Evolutionary conservation across 2,888 invertebrate species (phyloP), one percentile per base, ranked within the genome.

Genomic region (Xestia c-nigrum): DNA sequence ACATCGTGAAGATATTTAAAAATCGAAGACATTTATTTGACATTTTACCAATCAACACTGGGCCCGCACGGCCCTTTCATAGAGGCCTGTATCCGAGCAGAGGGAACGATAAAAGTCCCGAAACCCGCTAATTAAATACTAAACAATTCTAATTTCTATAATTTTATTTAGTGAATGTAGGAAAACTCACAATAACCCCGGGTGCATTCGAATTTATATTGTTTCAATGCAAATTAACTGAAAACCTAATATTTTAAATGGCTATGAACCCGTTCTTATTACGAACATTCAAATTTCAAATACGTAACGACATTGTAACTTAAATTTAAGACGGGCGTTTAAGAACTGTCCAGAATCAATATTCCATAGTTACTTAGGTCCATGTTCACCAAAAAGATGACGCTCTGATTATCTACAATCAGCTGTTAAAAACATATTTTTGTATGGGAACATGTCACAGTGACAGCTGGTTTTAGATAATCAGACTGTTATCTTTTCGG

Each of bases 201-300:
- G n/a, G 21, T 72, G 63, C 57, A 72, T 66, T 69, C 16, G 50
- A 57, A 59, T 68, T 72, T 24, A 40, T 61, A 81, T 82, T 72
- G 72, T 81, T 38, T 57, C 40, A 46, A 83, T 70, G 78, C n/a
- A 66, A 81, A 77, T 77, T 2, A 77, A n/a, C 50, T 19, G 65
- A 52, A 52, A 61, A 61, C 9, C 38, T 68, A 24, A 46, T 59
- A 50, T 24, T 72, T 71, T 47, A 63, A 76, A 59, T 65, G 52
- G 40, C 71, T 40, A 38, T 63, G 66, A 81, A 71, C 68, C 24
- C 21, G 10, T 38, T 68, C n/a, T n/a, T n/a, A 43, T 43, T 64
- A 14, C 43, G 64, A n/a, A 64, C 43, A 64, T 64, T n/a, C 14
- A 7, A 64, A n/a, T 38, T 21, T 40, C 52, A 40, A 24, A 31